phyloP scores from a whole-genome alignment of 2,797 vertebrate species.

The Spinus olivaceus region DNA sequence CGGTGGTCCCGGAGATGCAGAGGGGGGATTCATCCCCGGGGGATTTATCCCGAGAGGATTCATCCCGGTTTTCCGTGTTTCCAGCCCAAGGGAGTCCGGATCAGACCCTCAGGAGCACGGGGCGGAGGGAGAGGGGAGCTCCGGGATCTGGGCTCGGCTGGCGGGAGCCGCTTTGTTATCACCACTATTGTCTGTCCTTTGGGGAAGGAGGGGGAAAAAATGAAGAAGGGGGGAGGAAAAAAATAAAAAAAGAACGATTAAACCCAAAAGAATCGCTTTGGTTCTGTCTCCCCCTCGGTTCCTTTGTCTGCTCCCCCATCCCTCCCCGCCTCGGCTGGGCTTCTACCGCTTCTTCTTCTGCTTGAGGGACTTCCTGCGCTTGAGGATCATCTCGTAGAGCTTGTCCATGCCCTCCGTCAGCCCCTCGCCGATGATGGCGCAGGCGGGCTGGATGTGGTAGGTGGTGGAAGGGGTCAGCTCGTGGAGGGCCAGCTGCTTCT shows the following conservation, averaged over 20 bases:
- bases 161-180: constrained; percentile 39
- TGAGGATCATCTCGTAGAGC: constrained; percentile 96
- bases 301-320: constrained; percentile 53
- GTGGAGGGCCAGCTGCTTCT: constrained; percentile 90
- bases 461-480: constrained; percentile 92
- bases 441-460: constrained; percentile 95
- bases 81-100: not conserved
- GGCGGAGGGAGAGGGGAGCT: not conserved
- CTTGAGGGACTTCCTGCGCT: constrained; percentile 91
- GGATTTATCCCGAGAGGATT: not conserved
- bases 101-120: not conserved
- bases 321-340: not conserved
- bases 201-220: not conserved
- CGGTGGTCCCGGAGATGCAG: not conserved
- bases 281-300: constrained; percentile 50
- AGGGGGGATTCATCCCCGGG: not conserved
- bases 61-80: not conserved
- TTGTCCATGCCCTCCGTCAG: constrained; percentile 97
- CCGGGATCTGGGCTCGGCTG: constrained; percentile 22
- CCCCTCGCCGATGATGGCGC: constrained; percentile 97
- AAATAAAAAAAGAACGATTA: not conserved
- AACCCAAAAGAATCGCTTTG: constrained; percentile 46
- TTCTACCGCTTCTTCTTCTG: constrained; percentile 92
- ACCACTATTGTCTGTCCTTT: constrained; percentile 17
- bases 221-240: rapidly evolving